Evolutionary conservation across 1,140 invertebrate genomes (phyloP), one percentile per base, ranked within the genome.

Genomic region (Rhynchophorus ferrugineus): DNA sequence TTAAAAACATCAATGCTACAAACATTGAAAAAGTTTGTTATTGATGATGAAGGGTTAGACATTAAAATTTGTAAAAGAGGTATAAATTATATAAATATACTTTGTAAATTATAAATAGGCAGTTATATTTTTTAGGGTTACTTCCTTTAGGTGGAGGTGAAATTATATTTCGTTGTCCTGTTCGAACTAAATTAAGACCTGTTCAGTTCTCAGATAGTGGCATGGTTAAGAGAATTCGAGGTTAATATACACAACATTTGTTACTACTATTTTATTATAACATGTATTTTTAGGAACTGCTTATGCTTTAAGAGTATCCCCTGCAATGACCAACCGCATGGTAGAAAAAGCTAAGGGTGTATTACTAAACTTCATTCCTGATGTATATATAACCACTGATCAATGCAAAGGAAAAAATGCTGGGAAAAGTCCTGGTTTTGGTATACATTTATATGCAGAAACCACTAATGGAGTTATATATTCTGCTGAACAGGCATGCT

Each of bases 331-430:
- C 2, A 96, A 93, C 73, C 77, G 95, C 64, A 85, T 98, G 56
- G 86, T 98, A 11, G 93, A 97, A 63, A 74, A 89, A 11, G 86
- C 95, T 3, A 96, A 98, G 75, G 86, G 89, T 44, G 79, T 90
- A 5, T 79, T 98, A 61, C 75, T 95, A 1, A 87, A 95, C 38
- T 98, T 91, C 69, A 65, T 99, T 21, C 88, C 94, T 7, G 95
- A 99, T 74, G 84, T 99, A 46, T 98, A 95, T 65, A 91, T 98
- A 56, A 85, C 88, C 63, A 89, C 90, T 13, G 95, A 98, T 75
- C 90, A 93, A 69, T 80, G 83, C 63, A 85, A 86, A 68, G 91
- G 94, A 18, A 78, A 80, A 48, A 78, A 82, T 55, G 84, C 88
- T 38, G 94, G 95, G 53, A 90, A 89, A 78, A 93, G 84, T 65